Percentiles rank a stretch among this genome's conserved stretches.
These are phyloP conservation scores for Charadrius vociferus DNA, from an alignment of 2,113 vertebrate genomes.

Conservation along the genomic window DNA sequence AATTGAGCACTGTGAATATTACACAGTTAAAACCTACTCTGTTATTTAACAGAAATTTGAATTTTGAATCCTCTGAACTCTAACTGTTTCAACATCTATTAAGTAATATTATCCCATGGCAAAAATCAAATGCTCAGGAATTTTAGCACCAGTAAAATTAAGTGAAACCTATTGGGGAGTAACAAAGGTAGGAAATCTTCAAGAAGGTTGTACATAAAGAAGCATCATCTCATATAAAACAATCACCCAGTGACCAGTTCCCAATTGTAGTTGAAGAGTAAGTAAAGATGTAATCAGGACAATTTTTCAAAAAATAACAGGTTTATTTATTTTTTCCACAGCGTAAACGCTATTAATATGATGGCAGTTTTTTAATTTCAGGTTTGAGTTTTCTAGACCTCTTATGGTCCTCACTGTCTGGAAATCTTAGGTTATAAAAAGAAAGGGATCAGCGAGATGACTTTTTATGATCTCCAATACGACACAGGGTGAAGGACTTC, in stretches of 20 bases:
- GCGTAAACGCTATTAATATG: not conserved
- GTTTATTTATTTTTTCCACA: not conserved
- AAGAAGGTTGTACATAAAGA: not conserved
- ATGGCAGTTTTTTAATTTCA: not conserved
- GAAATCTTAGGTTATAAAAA: not conserved
- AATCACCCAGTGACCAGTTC: not conserved
- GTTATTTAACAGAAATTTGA: slow-evolving; percentile 45
- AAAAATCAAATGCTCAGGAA: not conserved
- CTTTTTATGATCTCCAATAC: not conserved
- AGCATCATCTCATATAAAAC: not conserved
- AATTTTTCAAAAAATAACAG: not conserved
- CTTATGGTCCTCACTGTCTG: not conserved
- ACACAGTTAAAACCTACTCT: slow-evolving; percentile 32
- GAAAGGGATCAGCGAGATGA: not conserved
- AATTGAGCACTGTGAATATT: slow-evolving; percentile 26
- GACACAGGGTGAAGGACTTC: not conserved
- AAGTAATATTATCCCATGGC: not conserved
- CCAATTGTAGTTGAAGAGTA: not conserved
- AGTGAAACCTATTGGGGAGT: not conserved
- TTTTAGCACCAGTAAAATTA: not conserved
- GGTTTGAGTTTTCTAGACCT: not conserved
- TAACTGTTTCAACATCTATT: not conserved
- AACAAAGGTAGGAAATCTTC: not conserved
- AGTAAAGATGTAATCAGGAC: not conserved
- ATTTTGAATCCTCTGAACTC: slow-evolving; percentile 33